Evolutionary conservation across 2,797 vertebrate genomes (phyloP), one percentile per base, ranked within the genome.

Genomic region (Oceanodroma leucorhoa): DNA sequence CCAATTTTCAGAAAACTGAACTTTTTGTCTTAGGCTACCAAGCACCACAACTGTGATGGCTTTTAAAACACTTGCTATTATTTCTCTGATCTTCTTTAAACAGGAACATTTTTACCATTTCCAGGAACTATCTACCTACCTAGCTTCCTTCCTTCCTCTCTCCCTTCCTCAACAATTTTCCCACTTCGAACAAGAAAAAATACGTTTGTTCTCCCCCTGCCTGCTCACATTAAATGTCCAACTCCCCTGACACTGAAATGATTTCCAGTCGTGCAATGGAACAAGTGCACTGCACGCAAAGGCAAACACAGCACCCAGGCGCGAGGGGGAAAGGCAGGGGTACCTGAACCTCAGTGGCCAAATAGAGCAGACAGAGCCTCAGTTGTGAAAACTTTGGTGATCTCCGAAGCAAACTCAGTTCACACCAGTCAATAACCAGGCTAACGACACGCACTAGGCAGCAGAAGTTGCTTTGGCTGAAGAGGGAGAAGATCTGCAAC

Each of bases 311-410:
- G 34, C 34, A 60, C 22, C 27, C 45, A 43, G 30, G 50, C 2
- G 2, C 0, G 0, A 64, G 32, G 16, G 36, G 14, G 34, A 82
- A 73, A 38, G 24, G 50, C 70, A 76, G 36, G 0, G 0, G 43
- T 5, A 30, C 30, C 53, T 40, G 51, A 76, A 73, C 20, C n/a
- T 66, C 10, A 0, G 81, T 2, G 2, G 55, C 50, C 1, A 0
- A 72, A 73, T 0, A n/a, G 26, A 50, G 26, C 27, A 46, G 29
- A 15, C 5, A n/a, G 27, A 86, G 27, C 21, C 50, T 55, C 30
- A 3, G 14, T 2, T 83, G 38, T 48, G 67, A 76, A 83, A 77
- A 83, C 29, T 20, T 14, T 18, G 6, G 11, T 38, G 8, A 4
- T 61, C 24, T 46, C 73, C 23, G 18, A 76, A 34, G n/a, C 21